Evolutionary conservation across 92 coral and sea anemone genomes (phyloP).

Genomic region (Heliopora coerulea): DNA sequence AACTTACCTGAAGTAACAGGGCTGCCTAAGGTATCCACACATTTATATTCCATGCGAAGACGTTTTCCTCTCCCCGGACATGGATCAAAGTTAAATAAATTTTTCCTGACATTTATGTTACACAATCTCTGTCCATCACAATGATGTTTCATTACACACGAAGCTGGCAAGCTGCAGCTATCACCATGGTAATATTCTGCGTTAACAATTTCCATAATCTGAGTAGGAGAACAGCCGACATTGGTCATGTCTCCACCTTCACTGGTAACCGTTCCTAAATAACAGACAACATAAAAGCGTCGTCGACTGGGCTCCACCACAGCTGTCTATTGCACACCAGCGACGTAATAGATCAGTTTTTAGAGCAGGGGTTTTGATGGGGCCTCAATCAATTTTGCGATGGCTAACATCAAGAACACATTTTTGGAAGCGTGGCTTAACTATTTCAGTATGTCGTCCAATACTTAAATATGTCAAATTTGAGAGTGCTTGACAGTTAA

Average conservation of each 20-base stretch:
- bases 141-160: slow-evolving; percentile 13
- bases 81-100: neutral
- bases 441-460: too few relatives aligned
- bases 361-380: too few relatives aligned
- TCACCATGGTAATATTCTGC: slow-evolving; percentile 7
- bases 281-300: too few relatives aligned
- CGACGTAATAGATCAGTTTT: too few relatives aligned
- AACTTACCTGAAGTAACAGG: neutral
- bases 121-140: slow-evolving; percentile 24
- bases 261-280: slow-evolving; percentile 10
- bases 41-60: slow-evolving; percentile 8
- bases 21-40: slow-evolving; percentile 3
- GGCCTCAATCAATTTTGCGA: too few relatives aligned
- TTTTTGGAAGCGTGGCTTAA: too few relatives aligned
- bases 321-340: too few relatives aligned
- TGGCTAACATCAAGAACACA: too few relatives aligned
- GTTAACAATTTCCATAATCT: slow-evolving; percentile 2
- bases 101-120: neutral
- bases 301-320: too few relatives aligned
- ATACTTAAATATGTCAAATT: too few relatives aligned
- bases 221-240: slow-evolving; percentile 19
- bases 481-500: too few relatives aligned
- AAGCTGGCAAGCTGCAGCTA: neutral
- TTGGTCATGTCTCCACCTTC: neutral
- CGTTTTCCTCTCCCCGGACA: neutral